Conservation (phyloP, 2,888 invertebrate species). For the Protodeltote pygarga region DNA sequence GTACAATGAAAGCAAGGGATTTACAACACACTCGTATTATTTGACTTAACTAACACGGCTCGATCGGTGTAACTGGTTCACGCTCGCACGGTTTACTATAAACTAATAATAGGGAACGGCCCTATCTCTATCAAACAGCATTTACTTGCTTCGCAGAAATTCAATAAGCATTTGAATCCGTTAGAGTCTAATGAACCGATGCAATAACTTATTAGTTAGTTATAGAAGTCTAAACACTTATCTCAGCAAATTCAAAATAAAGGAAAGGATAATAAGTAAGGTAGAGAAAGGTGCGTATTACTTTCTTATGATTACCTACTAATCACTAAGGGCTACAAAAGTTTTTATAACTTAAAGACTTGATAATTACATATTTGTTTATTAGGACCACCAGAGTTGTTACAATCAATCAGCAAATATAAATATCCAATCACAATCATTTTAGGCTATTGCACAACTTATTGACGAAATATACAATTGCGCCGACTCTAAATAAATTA, state of each 20-base stretch:
- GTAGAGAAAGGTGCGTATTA: too few relatives aligned
- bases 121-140: constrained; percentile 55
- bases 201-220: constrained; percentile 24
- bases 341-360: too few relatives aligned
- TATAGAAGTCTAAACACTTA: constrained; percentile 1
- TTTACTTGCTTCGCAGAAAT: constrained; percentile 49
- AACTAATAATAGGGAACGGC: constrained; percentile 56
- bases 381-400: too few relatives aligned
- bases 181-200: constrained; percentile 37
- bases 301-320: too few relatives aligned
- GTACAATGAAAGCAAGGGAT: constrained; percentile 72
- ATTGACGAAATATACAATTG: too few relatives aligned
- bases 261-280: too few relatives aligned
- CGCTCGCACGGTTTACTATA: constrained; percentile 49
- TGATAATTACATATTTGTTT: too few relatives aligned
- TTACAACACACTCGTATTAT: constrained; percentile 68
- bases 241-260: background rate
- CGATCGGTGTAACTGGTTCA: constrained; percentile 54
- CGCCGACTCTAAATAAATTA: too few relatives aligned
- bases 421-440: too few relatives aligned
- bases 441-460: too few relatives aligned
- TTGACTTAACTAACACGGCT: constrained; percentile 63
- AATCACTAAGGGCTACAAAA: too few relatives aligned
- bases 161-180: constrained; percentile 43
- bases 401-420: too few relatives aligned